Percentiles rank a stretch among this genome's conserved stretches.
Evolutionary conservation across 2,113 vertebrate species (phyloP).

Genomic region (Tetrax tetrax): DNA sequence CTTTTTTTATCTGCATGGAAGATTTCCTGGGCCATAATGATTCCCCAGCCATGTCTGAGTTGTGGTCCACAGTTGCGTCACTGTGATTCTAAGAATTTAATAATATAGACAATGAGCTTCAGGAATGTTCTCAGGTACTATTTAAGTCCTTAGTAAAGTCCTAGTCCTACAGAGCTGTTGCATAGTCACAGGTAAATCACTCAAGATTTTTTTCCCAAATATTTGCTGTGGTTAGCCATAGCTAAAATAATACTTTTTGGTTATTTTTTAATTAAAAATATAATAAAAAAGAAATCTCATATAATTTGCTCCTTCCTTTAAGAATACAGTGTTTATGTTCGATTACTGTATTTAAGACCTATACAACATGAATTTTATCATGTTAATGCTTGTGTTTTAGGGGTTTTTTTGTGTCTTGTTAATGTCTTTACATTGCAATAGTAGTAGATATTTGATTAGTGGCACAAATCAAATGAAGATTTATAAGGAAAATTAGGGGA

Average conservation of each 20-base stretch:
- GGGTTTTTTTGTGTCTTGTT: not conserved
- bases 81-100: not conserved
- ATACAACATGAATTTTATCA: not conserved
- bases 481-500: not conserved
- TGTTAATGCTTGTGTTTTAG: not conserved
- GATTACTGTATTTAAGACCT: not conserved
- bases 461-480: not conserved
- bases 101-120: not conserved
- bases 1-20: not conserved
- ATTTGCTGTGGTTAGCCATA: not conserved
- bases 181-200: not conserved
- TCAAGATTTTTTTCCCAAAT: not conserved
- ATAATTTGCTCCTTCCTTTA: not conserved
- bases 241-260: not conserved
- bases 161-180: not conserved
- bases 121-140: not conserved
- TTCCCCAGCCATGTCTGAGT: rapidly evolving
- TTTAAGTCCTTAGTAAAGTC: not conserved
- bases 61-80: not conserved
- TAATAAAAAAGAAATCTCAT: not conserved
- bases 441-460: not conserved
- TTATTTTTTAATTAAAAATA: not conserved
- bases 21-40: not conserved
- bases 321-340: not conserved
- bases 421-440: not conserved